Base-by-base conservation (phyloP, 2,113 vertebrate species). In the Tragelaphus imberbis region DNA sequence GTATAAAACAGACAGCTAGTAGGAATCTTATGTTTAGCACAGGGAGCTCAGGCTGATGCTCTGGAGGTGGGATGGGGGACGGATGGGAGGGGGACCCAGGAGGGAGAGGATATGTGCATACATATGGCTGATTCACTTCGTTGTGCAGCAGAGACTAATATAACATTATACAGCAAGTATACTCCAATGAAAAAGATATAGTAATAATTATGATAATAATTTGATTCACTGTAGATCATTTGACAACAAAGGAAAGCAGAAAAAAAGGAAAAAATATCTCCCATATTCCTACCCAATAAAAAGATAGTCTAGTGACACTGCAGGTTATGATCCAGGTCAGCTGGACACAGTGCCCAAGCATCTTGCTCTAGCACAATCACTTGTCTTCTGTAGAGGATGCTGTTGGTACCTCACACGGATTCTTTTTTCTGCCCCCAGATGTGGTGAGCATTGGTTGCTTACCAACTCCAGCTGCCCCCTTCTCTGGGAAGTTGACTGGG, bases 341-440 rank as follows among this genome's bases (percentile, higher is more conserved):
- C 2, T 53, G n/a, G 81, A 59, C 28, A 59, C 59, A 61, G 25
- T n/a, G 47, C 56, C 27, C 14, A 58, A 25, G 49, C 1, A 53
- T 11, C 16, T 47, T 53, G 33, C 44, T 17, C 40, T 30, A 5
- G 17, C 25, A 36, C 17, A 75, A 51, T 16, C 28, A 7, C 14
- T 59, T 33, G 59, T 75, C 47, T n/a, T 92, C 51, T 40, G 19
- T 19, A 36, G 30, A 59, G 28, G 81, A 68, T 3, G 15, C 30
- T 19, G 2, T 4, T 77, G 11, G 65, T 30, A 19, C 2, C 8
- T 51, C n/a, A 40, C 15, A 4, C 0, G 21, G 27, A 53, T 23
- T 47, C 13, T n/a, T 3, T 65, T 13, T 59, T 28, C 30, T 90
- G 61, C 7, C 36, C 59, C 55, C 21, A 13, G 28, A 10, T 56